Evolutionary conservation across 2,113 vertebrate genomes (phyloP).

Genomic region (Camarhynchus parvulus): DNA sequence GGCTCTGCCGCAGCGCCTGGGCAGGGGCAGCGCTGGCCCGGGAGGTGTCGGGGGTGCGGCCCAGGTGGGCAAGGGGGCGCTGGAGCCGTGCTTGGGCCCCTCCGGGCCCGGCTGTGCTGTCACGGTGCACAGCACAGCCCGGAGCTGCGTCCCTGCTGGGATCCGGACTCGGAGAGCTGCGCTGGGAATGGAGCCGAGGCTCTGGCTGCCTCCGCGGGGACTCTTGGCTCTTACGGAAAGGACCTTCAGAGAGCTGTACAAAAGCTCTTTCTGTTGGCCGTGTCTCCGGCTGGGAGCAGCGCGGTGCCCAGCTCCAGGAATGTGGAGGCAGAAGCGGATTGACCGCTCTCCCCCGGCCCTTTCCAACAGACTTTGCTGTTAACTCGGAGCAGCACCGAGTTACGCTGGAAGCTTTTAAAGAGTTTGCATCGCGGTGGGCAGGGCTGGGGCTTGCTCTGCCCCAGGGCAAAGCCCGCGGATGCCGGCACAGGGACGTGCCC

Average conservation of each 20-base stretch:
- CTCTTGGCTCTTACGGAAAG: background rate
- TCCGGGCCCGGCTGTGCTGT: background rate
- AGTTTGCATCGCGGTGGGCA: background rate
- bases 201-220: background rate
- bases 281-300: background rate
- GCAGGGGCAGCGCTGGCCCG: rapidly evolving
- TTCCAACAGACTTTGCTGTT: background rate
- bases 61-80: background rate
- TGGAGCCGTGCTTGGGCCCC: background rate
- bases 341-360: background rate
- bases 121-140: rapidly evolving
- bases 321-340: rapidly evolving
- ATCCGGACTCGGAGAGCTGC: background rate
- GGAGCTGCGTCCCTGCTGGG: too few relatives aligned
- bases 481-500: background rate
- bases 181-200: background rate
- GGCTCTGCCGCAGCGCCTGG: background rate
- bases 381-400: background rate
- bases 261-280: background rate
- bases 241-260: background rate
- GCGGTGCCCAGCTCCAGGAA: background rate
- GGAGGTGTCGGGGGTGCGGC: background rate
- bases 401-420: background rate
- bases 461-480: background rate
- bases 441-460: background rate